These are phyloP conservation scores for Delia radicum DNA, from an alignment of 1,140 invertebrate genomes.

Conservation along the genomic window DNA sequence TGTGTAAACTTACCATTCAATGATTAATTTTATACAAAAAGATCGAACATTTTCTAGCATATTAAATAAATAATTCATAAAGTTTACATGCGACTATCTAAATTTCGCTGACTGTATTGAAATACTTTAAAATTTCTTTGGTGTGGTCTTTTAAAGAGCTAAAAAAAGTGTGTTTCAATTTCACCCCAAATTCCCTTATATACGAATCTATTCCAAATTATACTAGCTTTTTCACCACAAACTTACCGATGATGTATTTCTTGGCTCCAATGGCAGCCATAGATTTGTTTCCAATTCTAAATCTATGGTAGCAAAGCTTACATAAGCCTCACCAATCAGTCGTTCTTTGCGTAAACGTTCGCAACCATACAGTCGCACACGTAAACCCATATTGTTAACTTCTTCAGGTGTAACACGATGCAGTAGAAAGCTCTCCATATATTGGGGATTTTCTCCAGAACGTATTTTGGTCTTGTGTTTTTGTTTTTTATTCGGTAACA, in stretches of 20 bases:
- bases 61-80: no score
- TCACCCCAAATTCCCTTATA: no score
- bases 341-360: slow-evolving; percentile 86
- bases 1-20: no score
- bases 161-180: no score
- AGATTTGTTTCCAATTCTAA: slow-evolving; percentile 85
- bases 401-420: slow-evolving; percentile 91
- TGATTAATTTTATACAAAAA: no score
- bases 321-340: slow-evolving; percentile 85
- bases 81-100: no score
- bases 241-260: slow-evolving; percentile 77
- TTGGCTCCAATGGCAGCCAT: slow-evolving; percentile 82
- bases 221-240: no score
- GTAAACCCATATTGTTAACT: slow-evolving; percentile 84
- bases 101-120: no score
- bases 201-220: no score
- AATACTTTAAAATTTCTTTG: no score
- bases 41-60: no score
- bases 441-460: slow-evolving; percentile 84
- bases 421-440: slow-evolving; percentile 89
- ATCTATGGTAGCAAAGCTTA: slow-evolving; percentile 85
- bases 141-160: no score
- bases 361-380: slow-evolving; percentile 87
- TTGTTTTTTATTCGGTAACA: slow-evolving; percentile 88
- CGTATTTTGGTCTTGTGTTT: slow-evolving; percentile 91